Evolutionary conservation across 2,888 invertebrate species (phyloP).

Genomic region (Tachina lurida): DNA sequence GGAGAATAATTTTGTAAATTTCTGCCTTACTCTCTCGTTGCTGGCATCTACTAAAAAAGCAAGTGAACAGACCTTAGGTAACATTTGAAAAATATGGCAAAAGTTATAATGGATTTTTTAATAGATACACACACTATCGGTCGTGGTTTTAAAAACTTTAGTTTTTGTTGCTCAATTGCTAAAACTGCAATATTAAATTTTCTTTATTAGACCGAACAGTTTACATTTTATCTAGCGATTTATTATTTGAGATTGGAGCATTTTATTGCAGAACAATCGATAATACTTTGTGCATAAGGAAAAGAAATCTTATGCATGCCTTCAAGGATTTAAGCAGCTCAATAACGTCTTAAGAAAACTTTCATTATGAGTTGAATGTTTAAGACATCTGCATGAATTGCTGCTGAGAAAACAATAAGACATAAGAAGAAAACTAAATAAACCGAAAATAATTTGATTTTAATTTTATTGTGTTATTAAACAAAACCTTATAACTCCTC

Average conservation of each 20-base stretch:
- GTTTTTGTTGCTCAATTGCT: too few relatives aligned
- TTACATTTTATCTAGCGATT: too few relatives aligned
- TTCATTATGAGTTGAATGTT: slow-evolving; percentile 7
- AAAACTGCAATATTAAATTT: too few relatives aligned
- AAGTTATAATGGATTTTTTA: too few relatives aligned
- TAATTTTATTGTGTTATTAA: not conserved
- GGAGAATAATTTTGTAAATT: too few relatives aligned
- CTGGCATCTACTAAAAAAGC: too few relatives aligned
- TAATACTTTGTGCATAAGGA: not conserved
- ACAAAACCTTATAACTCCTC: slow-evolving; percentile 9
- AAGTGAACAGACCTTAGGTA: too few relatives aligned
- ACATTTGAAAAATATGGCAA: too few relatives aligned
- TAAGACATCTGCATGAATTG: not conserved
- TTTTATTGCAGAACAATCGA: not conserved
- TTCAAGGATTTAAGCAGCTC: slow-evolving; percentile 40
- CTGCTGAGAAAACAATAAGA: slow-evolving; percentile 1
- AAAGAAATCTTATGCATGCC: slow-evolving; percentile 44
- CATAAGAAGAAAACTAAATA: not conserved
- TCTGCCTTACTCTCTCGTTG: too few relatives aligned
- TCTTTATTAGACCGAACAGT: too few relatives aligned
- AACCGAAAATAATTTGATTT: slow-evolving; percentile 7
- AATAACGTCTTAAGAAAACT: slow-evolving; percentile 21
- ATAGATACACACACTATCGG: too few relatives aligned
- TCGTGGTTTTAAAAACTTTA: too few relatives aligned
- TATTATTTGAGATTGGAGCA: slow-evolving; percentile 4